Evolutionary conservation across 2,797 vertebrate species (phyloP).

Genomic region (Onychomys torridus): DNA sequence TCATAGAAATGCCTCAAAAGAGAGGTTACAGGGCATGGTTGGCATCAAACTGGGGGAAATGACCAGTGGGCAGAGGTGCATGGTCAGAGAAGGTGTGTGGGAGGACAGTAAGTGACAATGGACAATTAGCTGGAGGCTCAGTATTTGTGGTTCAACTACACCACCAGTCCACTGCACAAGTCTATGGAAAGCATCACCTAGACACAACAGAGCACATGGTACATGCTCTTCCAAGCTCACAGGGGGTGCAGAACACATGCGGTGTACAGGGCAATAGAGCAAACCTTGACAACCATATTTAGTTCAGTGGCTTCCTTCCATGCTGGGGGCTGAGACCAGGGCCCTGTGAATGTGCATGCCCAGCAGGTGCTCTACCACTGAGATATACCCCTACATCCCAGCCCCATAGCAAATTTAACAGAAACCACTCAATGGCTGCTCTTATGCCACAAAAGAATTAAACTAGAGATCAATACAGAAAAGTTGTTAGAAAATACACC

Average conservation of each 20-base stretch:
- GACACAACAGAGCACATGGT: not conserved
- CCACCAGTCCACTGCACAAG: not conserved
- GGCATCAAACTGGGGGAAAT: not conserved
- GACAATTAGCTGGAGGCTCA: not conserved
- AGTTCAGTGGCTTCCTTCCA: not conserved
- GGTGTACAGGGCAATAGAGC: no score
- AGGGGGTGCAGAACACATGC: not conserved
- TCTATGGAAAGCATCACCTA: not conserved
- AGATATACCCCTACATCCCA: not conserved
- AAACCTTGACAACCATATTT: not conserved
- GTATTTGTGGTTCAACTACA: not conserved
- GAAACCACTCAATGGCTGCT: not conserved
- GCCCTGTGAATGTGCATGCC: not conserved
- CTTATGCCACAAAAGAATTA: not conserved
- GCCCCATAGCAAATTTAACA: not conserved
- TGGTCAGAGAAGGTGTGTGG: not conserved
- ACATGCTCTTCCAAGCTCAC: not conserved
- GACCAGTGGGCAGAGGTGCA: no score
- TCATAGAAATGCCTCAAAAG: not conserved
- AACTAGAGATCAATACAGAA: not conserved
- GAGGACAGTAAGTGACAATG: not conserved
- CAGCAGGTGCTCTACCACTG: not conserved
- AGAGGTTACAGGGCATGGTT: not conserved
- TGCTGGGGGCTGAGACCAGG: not conserved
- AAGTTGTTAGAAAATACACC: no score